Evolutionary conservation across 1,140 invertebrate genomes (phyloP), one percentile per base, ranked within the genome.

Genomic region (Dendrolimus punctatus): DNA sequence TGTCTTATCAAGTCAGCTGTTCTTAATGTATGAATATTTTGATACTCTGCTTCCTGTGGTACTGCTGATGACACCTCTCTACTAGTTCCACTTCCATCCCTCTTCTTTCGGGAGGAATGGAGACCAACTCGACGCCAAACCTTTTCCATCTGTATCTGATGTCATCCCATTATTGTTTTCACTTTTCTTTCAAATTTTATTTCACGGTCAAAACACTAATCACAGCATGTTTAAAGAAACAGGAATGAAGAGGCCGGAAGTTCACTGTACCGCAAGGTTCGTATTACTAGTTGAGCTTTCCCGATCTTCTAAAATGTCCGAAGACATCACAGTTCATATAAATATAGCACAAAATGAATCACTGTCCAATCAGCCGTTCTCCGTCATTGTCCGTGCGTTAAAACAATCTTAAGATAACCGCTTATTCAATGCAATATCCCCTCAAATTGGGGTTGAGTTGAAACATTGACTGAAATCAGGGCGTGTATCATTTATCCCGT

Each of bases 81-180:
- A 50, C 78, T 83, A 59, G 77, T 82, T 51, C 82, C 81, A 71
- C 80, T 86, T 80, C 79, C 81, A 78, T 86, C 83, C 76, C 82
- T 83, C 80, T 88, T 87, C 72, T 86, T 85, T 46, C 83, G 85
- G 73, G 87, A 87, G 74, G 87, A 87, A 80, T 87, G 87, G 72
- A 88, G 84, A 69, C 87, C 87, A 53, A 88, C 85, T 54, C 82
- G 76, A 71, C 82, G 80, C 85, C 85, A 87, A 83, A 88, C 85
- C 76, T 88, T 88, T 87, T 88, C 85, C 87, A 88, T 83, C 75
- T 65, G 64, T 78, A 72, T 81, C 83, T 81, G 58, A 60, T 81
- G 75, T 87, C 84, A 87, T 85, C 80, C 83, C 83, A 86, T 86
- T 76, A 68, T 82, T 62, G 73, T 76, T 71, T 57, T 52, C 51